Evolutionary conservation across 2,113 vertebrate species (phyloP).

Genomic region (Amphiprion percula): DNA sequence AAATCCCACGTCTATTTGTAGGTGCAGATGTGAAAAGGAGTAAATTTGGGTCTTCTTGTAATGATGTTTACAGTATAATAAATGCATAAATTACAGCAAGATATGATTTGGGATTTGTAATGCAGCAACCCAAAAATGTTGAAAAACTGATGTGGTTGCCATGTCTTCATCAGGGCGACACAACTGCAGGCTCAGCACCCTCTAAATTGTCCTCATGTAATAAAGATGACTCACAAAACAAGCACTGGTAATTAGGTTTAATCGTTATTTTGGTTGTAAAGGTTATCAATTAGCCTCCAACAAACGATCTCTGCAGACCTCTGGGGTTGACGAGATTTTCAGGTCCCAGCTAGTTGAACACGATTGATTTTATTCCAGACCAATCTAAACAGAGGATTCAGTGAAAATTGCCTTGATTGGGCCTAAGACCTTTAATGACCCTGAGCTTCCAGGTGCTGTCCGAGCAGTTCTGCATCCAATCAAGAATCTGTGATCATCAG

Average conservation of each 20-base stretch:
- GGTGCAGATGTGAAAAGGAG: background rate
- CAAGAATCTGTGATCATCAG: slow-evolving; percentile 68
- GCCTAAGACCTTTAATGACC: slow-evolving; percentile 48
- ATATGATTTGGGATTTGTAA: background rate
- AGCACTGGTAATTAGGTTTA: slow-evolving; percentile 30
- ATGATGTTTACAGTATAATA: background rate
- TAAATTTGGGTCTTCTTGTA: background rate
- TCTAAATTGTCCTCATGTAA: slow-evolving; percentile 33
- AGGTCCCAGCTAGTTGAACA: slow-evolving; percentile 34
- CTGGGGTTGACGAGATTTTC: slow-evolving; percentile 18
- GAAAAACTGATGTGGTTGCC: background rate
- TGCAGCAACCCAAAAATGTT: slow-evolving; percentile 1
- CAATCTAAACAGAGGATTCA: slow-evolving; percentile 17
- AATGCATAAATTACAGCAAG: background rate
- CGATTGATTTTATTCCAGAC: slow-evolving; percentile 47
- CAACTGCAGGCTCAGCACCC: slow-evolving; percentile 9
- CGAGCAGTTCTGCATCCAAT: slow-evolving; percentile 45
- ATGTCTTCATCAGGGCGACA: slow-evolving; percentile 6
- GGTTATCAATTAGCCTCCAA: slow-evolving; percentile 25
- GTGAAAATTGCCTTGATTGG: slow-evolving; percentile 30
- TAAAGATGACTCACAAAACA: slow-evolving; percentile 41
- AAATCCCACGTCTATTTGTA: slow-evolving; percentile 10
- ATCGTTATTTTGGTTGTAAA: slow-evolving; percentile 12
- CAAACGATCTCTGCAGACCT: slow-evolving; percentile 26
- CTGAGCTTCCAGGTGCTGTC: slow-evolving; percentile 49